A percentile compares a stretch with the other conserved stretches of the same genome.
These are phyloP conservation scores for Macropis europaea DNA, from an alignment of 2,888 invertebrate species.

Conservation along the genomic window DNA sequence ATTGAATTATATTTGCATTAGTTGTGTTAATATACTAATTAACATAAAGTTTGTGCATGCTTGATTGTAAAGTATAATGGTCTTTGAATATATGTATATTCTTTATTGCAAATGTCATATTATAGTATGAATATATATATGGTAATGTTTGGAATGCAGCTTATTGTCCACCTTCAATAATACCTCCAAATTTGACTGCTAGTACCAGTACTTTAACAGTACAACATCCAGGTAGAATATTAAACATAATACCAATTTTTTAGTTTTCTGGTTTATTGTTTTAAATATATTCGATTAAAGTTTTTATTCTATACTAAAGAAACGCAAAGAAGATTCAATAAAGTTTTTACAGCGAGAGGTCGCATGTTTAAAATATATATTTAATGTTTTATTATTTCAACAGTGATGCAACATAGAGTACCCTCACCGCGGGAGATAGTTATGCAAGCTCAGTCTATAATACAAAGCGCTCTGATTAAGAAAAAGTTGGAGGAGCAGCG, in stretches of 20 bases:
- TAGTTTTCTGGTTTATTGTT: background rate
- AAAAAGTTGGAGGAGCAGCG: conserved; percentile 94
- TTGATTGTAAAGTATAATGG: background rate
- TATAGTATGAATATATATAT: conserved; percentile 19
- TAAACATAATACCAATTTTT: conserved; percentile 21
- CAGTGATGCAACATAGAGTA: conserved; percentile 86
- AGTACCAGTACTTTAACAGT: conserved; percentile 86
- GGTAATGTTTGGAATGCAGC: conserved; percentile 83
- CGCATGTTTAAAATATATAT: background rate
- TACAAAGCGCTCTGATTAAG: conserved; percentile 92
- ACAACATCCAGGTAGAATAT: conserved; percentile 84
- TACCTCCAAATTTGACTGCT: conserved; percentile 85
- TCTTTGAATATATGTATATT: background rate
- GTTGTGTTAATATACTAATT: background rate
- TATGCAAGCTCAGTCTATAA: conserved; percentile 91
- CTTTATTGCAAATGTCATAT: background rate
- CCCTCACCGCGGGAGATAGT: conserved; percentile 92
- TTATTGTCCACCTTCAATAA: conserved; percentile 81
- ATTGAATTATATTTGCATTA: background rate
- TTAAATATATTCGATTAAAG: background rate
- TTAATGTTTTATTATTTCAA: conserved; percentile 53
- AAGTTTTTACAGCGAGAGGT: background rate
- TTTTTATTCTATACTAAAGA: background rate
- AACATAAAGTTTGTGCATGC: background rate
- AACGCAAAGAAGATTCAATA: background rate